Conservation (phyloP, 1,140 invertebrate genomes). For the Stratiolaelaps scimitus region DNA sequence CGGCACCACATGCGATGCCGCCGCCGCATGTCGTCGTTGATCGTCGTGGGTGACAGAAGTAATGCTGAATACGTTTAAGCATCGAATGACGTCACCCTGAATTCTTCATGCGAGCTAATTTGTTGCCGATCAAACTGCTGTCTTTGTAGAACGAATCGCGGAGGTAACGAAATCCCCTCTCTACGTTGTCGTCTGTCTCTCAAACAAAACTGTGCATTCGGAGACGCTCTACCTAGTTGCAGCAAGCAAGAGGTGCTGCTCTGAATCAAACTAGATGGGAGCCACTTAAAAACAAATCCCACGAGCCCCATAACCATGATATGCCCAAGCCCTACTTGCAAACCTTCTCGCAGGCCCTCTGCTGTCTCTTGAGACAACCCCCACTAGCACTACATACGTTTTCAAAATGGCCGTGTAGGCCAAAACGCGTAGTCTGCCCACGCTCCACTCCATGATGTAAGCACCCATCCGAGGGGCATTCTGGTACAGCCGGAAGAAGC, state of each 20-base stretch:
- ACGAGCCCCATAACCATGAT: slow-evolving; percentile 29
- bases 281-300: slow-evolving; percentile 22
- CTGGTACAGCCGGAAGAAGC: slow-evolving; percentile 77
- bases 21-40: too few species aligned
- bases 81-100: too few species aligned
- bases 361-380: slow-evolving; percentile 24
- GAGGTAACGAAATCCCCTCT: too few species aligned
- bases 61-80: too few species aligned
- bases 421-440: slow-evolving; percentile 72
- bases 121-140: too few species aligned
- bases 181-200: neutral
- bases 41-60: too few species aligned
- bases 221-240: slow-evolving; percentile 14
- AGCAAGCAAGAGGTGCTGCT: neutral
- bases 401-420: slow-evolving; percentile 84
- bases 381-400: slow-evolving; percentile 66
- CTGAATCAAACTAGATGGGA: slow-evolving; percentile 20
- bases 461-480: slow-evolving; percentile 83
- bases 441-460: slow-evolving; percentile 93
- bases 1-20: too few species aligned
- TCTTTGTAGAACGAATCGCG: too few species aligned
- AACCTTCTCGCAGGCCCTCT: too few species aligned
- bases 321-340: neutral
- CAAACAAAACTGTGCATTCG: slow-evolving; percentile 28
- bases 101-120: too few species aligned